These are phyloP conservation scores for Siniperca scherzeri DNA, from an alignment of 2,797 vertebrate species.

Conservation along the genomic window DNA sequence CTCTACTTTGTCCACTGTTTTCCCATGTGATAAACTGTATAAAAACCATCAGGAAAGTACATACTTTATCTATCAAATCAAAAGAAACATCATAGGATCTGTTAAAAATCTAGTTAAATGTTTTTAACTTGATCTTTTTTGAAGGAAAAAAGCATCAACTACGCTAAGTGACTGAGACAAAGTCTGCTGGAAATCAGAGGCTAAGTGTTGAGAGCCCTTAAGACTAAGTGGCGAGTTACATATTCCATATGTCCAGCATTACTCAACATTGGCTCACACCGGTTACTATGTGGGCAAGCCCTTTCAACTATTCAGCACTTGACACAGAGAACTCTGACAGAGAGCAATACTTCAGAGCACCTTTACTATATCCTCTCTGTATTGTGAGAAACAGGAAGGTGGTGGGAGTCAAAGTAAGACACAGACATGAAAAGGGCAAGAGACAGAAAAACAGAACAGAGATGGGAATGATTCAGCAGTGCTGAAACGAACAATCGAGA, in stretches of 20 bases:
- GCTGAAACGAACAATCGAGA: neutral
- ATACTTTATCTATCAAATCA: neutral
- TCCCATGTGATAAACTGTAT: conserved; percentile 10
- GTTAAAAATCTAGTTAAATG: neutral
- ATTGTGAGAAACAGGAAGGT: conserved; percentile 37
- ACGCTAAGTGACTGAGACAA: conserved; percentile 18
- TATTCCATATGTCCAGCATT: conserved; percentile 70
- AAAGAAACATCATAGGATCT: conserved; percentile 12
- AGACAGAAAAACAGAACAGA: conserved; percentile 12
- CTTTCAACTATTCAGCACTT: conserved; percentile 52
- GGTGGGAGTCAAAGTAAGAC: conserved; percentile 10
- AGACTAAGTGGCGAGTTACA: conserved; percentile 54
- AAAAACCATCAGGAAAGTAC: conserved; percentile 12
- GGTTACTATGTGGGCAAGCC: conserved; percentile 40
- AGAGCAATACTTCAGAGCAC: conserved; percentile 35
- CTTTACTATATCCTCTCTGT: conserved; percentile 22
- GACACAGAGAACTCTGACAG: conserved; percentile 36
- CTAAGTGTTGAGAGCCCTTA: conserved; percentile 43
- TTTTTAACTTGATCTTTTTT: conserved; percentile 16
- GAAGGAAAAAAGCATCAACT: conserved; percentile 1
- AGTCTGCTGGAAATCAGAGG: conserved; percentile 45
- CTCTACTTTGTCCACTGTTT: neutral
- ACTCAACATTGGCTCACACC: conserved; percentile 53
- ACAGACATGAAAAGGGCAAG: neutral
- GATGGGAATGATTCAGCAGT: conserved; percentile 1